Base-by-base conservation (phyloP, 2,113 vertebrate species). In the Mus spicilegus region DNA sequence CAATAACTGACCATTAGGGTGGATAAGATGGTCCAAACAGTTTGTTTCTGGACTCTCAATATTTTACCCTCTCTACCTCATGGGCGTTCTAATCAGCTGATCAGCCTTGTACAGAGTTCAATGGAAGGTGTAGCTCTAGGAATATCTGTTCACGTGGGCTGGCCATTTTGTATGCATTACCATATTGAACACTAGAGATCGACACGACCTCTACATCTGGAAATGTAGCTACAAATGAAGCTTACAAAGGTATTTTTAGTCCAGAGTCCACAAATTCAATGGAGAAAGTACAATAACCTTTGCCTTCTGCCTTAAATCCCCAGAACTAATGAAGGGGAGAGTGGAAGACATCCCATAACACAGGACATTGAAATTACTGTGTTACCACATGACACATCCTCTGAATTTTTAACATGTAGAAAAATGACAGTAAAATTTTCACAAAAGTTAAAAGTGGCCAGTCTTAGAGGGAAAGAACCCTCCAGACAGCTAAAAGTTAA, bases 381-480 rank as follows among this genome's bases (percentile, higher is more conserved):
- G 33, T 63, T 91, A 81, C 22, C 19, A 67, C 2, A 22, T n/a
- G n/a, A 81, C 54, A 73, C 22, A 49, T 70, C 58, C 56, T 96
- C 51, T 85, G 72, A 90, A 72, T 95, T 80, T 17, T 77, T 91
- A 84, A 14, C 67, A 81, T 90, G 86, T 92, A 77, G 86, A 86
- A 36, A 95, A 93, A 89, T 42, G 70, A 94, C 49, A 77, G 20
- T 75, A 85, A 91, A 93, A 92, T 87, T 95, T 36, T 81, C 72
- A 42, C 6, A 46, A 90, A 84, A 58, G 42, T 88, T 63, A 92
- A 94, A 90, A 90, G 51, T 87, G 28, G 58, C 33, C 72, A 26
- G 61, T 49, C 49, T 95, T 82, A 84, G 51, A 75, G 1, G 61
- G 33, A n/a, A 90, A 87, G 63, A 46, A 0, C 4, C 81, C 67